phyloP scores from a whole-genome alignment of 2,888 invertebrate species.

The Trissolcus japonicus region DNA sequence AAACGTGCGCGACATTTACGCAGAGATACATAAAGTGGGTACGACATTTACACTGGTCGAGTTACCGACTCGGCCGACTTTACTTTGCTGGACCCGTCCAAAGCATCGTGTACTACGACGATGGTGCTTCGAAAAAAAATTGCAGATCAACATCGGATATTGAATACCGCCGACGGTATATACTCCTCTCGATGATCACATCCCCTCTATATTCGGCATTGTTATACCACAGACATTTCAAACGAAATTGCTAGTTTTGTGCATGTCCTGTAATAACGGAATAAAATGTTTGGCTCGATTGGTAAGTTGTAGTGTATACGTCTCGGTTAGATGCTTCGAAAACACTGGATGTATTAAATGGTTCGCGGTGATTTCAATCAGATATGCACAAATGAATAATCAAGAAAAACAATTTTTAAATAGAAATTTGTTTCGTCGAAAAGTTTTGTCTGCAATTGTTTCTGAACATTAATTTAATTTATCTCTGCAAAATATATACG shows the following conservation, averaged over 20 bases:
- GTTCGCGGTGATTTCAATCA: too few species aligned
- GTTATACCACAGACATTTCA: too few species aligned
- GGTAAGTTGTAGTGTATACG: constrained; percentile 5
- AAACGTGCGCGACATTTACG: constrained; percentile 48
- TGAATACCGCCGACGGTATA: constrained; percentile 38
- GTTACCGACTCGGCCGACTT: constrained; percentile 56
- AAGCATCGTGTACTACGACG: constrained; percentile 54
- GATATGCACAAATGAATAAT: too few species aligned
- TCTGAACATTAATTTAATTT: too few species aligned
- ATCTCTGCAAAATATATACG: too few species aligned
- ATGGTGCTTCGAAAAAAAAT: constrained; percentile 48
- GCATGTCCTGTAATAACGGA: too few species aligned
- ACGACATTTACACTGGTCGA: constrained; percentile 59
- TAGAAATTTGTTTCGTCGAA: too few species aligned
- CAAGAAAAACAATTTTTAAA: too few species aligned
- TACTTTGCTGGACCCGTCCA: constrained; percentile 48
- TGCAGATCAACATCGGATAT: constrained; percentile 37
- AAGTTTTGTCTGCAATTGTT: too few species aligned
- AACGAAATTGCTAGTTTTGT: too few species aligned
- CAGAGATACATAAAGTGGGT: constrained; percentile 41
- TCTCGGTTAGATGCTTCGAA: too few species aligned
- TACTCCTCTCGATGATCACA: constrained; percentile 17
- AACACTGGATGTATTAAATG: too few species aligned
- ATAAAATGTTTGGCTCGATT: neutral
- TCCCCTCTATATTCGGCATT: constrained; percentile 9